Percentiles rank a stretch among this genome's conserved stretches.
These are phyloP conservation scores for Syritta pipiens DNA, from an alignment of 2,888 invertebrate species.

Conservation along the genomic window DNA sequence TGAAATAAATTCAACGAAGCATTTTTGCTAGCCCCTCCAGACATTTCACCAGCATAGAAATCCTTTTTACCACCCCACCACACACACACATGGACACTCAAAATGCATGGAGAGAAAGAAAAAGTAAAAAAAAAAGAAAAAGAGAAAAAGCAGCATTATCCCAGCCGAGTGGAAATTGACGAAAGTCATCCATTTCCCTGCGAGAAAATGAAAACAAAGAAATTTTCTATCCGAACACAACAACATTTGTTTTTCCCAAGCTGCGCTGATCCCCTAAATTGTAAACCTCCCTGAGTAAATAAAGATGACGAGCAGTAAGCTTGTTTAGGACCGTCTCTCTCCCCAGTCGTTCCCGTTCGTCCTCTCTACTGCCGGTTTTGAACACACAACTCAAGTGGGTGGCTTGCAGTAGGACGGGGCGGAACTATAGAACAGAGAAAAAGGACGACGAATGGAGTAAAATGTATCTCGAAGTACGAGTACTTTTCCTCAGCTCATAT, in stretches of 20 bases:
- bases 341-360: background rate
- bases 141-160: background rate
- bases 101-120: no score
- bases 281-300: slow-evolving; percentile 33
- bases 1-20: no score
- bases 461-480: slow-evolving; percentile 22
- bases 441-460: background rate
- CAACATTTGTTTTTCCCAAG: slow-evolving; percentile 13
- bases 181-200: slow-evolving; percentile 21
- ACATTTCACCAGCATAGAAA: no score
- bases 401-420: no score
- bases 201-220: slow-evolving; percentile 2
- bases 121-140: no score
- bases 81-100: no score
- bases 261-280: slow-evolving; percentile 2
- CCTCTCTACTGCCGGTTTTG: background rate
- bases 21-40: no score
- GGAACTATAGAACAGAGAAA: background rate
- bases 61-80: no score
- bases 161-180: slow-evolving; percentile 18
- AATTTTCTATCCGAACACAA: background rate
- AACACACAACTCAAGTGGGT: slow-evolving; percentile 20
- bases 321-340: slow-evolving; percentile 7
- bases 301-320: slow-evolving; percentile 38
- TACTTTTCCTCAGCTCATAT: slow-evolving; percentile 39